phyloP scores from a whole-genome alignment of 2,797 vertebrate species.

The Anableps anableps region DNA sequence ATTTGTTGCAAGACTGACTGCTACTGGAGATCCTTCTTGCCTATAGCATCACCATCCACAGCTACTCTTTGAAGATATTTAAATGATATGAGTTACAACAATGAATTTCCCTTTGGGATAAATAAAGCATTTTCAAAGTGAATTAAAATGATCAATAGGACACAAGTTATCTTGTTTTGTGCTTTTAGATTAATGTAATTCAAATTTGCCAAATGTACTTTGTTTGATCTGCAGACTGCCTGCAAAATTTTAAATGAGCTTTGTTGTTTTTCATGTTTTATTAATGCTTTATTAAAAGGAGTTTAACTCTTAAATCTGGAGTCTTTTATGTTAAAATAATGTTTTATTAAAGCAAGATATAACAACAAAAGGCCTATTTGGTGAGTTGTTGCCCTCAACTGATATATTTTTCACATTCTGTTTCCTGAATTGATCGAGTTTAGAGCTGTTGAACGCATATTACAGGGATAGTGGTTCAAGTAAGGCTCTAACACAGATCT shows the following conservation, averaged over 20 bases:
- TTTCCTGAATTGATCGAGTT: background rate
- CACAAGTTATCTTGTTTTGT: background rate
- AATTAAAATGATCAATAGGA: background rate
- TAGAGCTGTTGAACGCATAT: background rate
- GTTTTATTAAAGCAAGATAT: background rate
- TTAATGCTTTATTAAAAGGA: background rate
- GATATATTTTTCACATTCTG: background rate
- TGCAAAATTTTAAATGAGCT: background rate
- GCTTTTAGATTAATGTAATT: constrained; percentile 28
- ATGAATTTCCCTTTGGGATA: too few relatives aligned
- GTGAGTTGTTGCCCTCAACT: background rate
- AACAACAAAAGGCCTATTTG: background rate
- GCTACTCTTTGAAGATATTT: too few relatives aligned
- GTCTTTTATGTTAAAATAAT: background rate
- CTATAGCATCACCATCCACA: too few relatives aligned
- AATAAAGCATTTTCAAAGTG: too few relatives aligned
- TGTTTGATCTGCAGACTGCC: background rate
- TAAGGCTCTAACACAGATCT: background rate
- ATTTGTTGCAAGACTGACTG: too few relatives aligned
- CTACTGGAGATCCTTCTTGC: too few relatives aligned
- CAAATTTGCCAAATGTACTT: constrained; percentile 18
- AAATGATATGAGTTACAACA: too few relatives aligned
- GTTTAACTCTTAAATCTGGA: background rate
- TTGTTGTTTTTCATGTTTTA: background rate
- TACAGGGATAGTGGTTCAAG: background rate